phyloP scores from a whole-genome alignment of 2,113 vertebrate species.

The Motacilla tschutschensis region DNA sequence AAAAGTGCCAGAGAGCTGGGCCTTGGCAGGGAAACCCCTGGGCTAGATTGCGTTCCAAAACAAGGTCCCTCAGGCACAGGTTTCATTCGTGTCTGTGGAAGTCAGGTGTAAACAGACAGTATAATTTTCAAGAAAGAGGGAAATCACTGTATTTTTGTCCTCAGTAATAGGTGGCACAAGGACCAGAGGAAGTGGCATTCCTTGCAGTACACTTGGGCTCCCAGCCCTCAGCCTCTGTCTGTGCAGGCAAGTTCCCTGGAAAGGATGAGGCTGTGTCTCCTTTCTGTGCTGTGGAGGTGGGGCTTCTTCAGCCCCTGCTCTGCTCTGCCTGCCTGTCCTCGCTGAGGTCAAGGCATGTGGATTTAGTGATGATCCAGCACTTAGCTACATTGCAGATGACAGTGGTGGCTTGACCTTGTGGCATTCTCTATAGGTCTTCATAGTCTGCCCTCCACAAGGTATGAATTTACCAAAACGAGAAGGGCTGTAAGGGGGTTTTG shows the following conservation, averaged over 20 bases:
- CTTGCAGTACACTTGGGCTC: accelerated
- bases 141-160: background rate
- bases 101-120: background rate
- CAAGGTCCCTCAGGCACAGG: background rate
- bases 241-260: background rate
- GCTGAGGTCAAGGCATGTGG: accelerated
- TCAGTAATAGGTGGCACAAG: background rate
- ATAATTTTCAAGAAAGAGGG: background rate
- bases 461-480: background rate
- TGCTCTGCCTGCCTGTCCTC: accelerated
- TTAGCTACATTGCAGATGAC: background rate
- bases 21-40: background rate
- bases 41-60: background rate
- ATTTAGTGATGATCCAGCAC: background rate
- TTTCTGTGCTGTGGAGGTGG: background rate
- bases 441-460: background rate
- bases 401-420: background rate
- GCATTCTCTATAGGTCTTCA: background rate
- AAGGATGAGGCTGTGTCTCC: background rate
- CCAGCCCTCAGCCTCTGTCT: too few relatives aligned
- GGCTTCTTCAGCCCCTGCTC: background rate
- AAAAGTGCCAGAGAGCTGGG: background rate
- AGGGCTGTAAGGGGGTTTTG: background rate
- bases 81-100: background rate
- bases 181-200: background rate